Base-by-base conservation (phyloP, 2,113 vertebrate genomes). In the Zootoca vivipara region DNA sequence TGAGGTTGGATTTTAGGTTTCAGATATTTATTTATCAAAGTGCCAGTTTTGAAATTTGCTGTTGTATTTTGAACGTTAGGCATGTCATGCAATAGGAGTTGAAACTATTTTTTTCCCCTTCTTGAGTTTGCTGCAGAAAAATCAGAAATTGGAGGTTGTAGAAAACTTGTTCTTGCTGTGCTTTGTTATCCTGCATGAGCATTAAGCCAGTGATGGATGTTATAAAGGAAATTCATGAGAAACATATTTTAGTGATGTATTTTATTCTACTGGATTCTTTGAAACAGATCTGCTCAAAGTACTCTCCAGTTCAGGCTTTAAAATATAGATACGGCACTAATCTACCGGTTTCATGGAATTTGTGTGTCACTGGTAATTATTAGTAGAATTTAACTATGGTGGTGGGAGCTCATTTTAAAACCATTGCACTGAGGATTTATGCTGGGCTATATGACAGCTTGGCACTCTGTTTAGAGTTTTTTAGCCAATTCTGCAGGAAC, bases 391-490 rank as follows among this genome's bases (percentile, higher is more conserved):
- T 13, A 13, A 3, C 52, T 20, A 16, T 67, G 5, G 62, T 35
- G 0, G 33, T 81, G 20, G 58, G 7, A 82, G 33, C 24, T 69
- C 35, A n/a, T 67, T 30, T 58, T 0, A 2, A 52, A 52, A 7
- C 69, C 56, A 33, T 24, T 52, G 64, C 30, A 30, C 0, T 1
- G 33, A 5, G 42, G 28, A 64, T 64, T 42, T 70, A 64, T 28
- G 15, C 35, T 8, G 8, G 8, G 13, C 33, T 46, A 2, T 26
- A 16, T 6, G 52, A 62, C 42, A 1, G 0, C n/a, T 40, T 0
- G 0, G 16, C 64, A 28, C 13, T 64, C 15, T 35, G 20, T 3
- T 38, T 52, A 8, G 38, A 46, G n/a, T 10, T 22, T 7, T 3
- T 16, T 67, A 72, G 13, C 5, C 0, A 0, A 6, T 77, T 33